Base-by-base conservation (phyloP, 1,140 invertebrate genomes). In the Laodelphax striatellus region DNA sequence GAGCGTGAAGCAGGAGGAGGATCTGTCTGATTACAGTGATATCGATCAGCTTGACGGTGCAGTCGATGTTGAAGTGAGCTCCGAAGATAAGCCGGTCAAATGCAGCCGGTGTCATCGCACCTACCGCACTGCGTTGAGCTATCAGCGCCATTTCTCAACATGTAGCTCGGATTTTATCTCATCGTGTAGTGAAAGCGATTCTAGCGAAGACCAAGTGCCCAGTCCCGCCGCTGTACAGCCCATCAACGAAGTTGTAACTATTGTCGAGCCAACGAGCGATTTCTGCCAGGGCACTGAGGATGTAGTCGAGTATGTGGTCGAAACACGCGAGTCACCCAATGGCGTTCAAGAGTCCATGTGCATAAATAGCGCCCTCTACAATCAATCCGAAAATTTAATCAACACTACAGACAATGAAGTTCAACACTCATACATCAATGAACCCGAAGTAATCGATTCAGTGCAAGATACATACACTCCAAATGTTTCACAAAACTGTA, bases 91-190 rank as follows among this genome's bases (percentile, higher is more conserved):
- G 63, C 86, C 90, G 16, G 91, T 94, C 0, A 90, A 87, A 66
- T 95, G 93, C 73, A 81, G 85, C 63, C 80, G 86, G 56, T 97
- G 93, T 70, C 87, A 90, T 66, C 86, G 90, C 66, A 88, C 90
- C 3, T 97, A 96, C 70, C 79, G 92, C 68, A 95, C 90, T 11
- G 84, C 83, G 64, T 83, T 88, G 53, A 93, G 91, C 64, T 94
- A 87, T 68, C 83, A 90, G 65, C 79, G 87, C 28, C 93, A 97
- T 72, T 73, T 92, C 46, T 75, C 80, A 11, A 82, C 79, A 17
- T 96, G 93, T 71, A 69, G 60, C 58, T 61, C 60, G 55, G 86
- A 88, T 65, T 78, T 79, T 64, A 80, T 85, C 52, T 72, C 77
- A 70, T 86, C 84, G 9, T 85, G 83, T 1, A 89, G 86, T 72